These are phyloP conservation scores for Tenthredo amoena DNA, from an alignment of 2,888 invertebrate genomes.

Conservation along the genomic window DNA sequence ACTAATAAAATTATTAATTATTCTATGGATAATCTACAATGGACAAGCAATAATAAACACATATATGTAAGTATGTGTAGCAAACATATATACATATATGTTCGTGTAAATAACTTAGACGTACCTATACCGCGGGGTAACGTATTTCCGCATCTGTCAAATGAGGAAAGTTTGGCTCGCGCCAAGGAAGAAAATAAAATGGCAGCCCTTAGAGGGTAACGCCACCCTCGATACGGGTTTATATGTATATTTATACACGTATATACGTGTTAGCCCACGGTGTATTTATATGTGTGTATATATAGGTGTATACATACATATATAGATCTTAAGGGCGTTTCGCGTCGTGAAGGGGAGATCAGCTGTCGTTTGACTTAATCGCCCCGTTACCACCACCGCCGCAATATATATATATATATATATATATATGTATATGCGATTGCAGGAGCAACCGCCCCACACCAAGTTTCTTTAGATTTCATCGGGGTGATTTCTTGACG, in stretches of 20 bases:
- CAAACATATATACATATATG: neutral
- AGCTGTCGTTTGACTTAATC: constrained; percentile 71
- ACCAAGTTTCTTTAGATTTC: constrained; percentile 60
- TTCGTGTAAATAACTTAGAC: neutral
- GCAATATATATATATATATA: neutral
- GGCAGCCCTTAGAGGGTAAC: constrained; percentile 36
- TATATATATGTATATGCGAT: neutral
- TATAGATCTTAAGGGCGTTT: constrained; percentile 40
- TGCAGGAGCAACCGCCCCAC: constrained; percentile 58
- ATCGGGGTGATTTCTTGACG: constrained; percentile 64
- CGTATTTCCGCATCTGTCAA: constrained; percentile 52
- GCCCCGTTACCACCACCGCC: constrained; percentile 54
- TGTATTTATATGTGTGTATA: neutral
- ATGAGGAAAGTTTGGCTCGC: constrained; percentile 46
- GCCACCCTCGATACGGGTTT: constrained; percentile 49
- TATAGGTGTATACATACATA: neutral
- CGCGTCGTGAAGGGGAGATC: constrained; percentile 59
- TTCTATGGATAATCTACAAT: neutral
- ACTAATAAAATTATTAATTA: neutral
- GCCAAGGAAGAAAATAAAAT: constrained; percentile 44
- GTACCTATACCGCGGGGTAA: constrained; percentile 20
- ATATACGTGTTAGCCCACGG: neutral
- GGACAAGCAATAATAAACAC: neutral
- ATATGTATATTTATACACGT: constrained; percentile 35
- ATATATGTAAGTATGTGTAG: neutral